Base-by-base conservation (phyloP, 2,888 invertebrate genomes). In the Drosophila borealis region DNA sequence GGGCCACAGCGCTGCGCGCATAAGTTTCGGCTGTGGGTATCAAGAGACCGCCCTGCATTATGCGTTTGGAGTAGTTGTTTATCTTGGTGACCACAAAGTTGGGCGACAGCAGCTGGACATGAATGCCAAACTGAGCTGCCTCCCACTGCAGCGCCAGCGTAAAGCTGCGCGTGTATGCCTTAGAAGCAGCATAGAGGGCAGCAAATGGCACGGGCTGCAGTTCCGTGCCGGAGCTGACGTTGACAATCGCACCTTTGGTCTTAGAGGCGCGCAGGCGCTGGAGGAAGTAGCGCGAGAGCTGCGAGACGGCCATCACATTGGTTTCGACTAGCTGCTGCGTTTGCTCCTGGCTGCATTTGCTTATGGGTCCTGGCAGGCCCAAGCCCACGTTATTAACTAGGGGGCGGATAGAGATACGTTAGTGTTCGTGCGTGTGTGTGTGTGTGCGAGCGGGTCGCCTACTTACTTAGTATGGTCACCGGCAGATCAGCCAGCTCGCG, bases 101-200 rank as follows among this genome's bases (percentile, higher is more conserved):
- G 0, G 98, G 98, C 0, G 96, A 94, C 44, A 98, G 92, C 89
- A 97, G 96, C 92, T 98, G 98, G 25, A 98, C 94, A 49, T 95
- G 94, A 68, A 98, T 94, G 13, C 97, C 97, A 56, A 93, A 93
- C 13, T 94, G 90, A 3, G 94, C 93, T 81, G 97, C 97, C 92
- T 98, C 98, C 61, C 95, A 95, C 64, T 96, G 94, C 19, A 98
- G 91, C 0, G 97, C 96, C 54, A 95, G 93, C 0, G 97, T 96
- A 81, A 97, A 96, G 88, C 95, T 96, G 66, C 94, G 94, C 0
- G 96, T 93, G 91, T 95, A 97, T 0, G 95, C 94, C 95, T 98
- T 98, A 0, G 96, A 95, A 2, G 98, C 98, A 0, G 96, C 96
- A 92, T 98, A 98, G 0, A 97, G 95, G 0, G 97, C 95, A 95